Percentiles rank a stretch among this genome's conserved stretches.
phyloP scores from a whole-genome alignment of 2,888 invertebrate species.

The Acleris laterana region DNA sequence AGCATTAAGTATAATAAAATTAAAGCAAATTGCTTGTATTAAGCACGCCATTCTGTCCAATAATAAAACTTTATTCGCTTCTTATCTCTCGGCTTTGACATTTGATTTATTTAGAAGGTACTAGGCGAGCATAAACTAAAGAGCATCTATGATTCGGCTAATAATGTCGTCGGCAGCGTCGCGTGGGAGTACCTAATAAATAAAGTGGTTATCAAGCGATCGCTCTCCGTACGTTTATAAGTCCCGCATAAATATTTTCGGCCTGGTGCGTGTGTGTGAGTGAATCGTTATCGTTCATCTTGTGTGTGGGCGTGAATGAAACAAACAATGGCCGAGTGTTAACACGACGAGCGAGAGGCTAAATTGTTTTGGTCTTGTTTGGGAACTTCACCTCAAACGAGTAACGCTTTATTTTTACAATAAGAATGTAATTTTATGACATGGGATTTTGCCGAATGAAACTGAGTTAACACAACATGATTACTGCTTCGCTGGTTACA shows the following conservation, averaged over 20 bases:
- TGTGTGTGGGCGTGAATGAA: conserved; percentile 31
- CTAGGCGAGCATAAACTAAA: conserved; percentile 65
- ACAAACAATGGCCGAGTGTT: conserved; percentile 34
- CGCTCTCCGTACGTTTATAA: conserved; percentile 42
- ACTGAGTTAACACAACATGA: too few species aligned
- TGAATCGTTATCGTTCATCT: conserved; percentile 30
- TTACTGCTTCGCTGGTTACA: too few species aligned
- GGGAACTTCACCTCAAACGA: conserved; percentile 8
- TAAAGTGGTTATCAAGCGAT: conserved; percentile 50
- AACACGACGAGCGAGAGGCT: conserved; percentile 19
- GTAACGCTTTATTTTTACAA: conserved; percentile 16
- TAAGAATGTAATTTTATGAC: background rate
- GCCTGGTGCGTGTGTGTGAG: conserved; percentile 14
- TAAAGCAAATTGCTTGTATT: background rate
- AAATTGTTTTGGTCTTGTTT: conserved; percentile 31
- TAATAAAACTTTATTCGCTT: conserved; percentile 44
- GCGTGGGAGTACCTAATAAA: conserved; percentile 59
- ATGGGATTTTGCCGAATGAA: too few species aligned
- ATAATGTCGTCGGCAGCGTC: conserved; percentile 60
- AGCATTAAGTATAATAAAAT: background rate
- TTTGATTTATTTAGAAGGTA: conserved; percentile 59
- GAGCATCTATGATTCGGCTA: conserved; percentile 57
- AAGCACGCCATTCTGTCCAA: background rate
- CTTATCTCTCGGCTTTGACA: conserved; percentile 52
- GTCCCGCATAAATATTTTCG: conserved; percentile 31